Evolutionary conservation across 2,113 vertebrate species (phyloP).

Genomic region (Alethe castanea): DNA sequence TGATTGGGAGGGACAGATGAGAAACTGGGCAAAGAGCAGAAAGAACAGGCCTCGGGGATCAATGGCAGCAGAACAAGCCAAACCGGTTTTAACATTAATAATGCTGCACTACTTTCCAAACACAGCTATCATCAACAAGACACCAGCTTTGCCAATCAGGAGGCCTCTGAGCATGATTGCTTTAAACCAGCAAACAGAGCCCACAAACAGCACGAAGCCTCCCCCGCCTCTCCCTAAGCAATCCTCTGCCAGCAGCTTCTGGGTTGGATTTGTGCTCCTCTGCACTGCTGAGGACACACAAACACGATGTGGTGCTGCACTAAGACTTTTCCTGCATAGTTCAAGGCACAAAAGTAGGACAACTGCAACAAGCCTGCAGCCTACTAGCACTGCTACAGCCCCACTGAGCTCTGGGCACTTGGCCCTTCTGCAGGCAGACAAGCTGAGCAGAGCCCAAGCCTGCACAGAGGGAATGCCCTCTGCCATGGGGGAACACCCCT

Average conservation of each 20-base stretch:
- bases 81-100: slow-evolving; percentile 79
- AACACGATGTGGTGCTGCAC: accelerated
- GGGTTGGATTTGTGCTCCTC: neutral
- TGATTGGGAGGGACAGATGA: slow-evolving; percentile 73
- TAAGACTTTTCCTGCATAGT: neutral
- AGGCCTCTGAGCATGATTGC: slow-evolving; percentile 27
- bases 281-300: neutral
- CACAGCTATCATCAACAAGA: slow-evolving; percentile 65
- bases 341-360: neutral
- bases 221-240: neutral
- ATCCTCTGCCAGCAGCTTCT: neutral
- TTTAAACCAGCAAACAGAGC: slow-evolving; percentile 24
- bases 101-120: slow-evolving; percentile 66
- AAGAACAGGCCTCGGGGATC: slow-evolving; percentile 70
- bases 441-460: neutral
- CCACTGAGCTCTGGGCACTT: neutral
- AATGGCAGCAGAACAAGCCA: slow-evolving; percentile 74
- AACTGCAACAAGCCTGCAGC: neutral
- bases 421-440: accelerated
- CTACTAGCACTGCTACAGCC: neutral
- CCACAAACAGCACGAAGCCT: neutral
- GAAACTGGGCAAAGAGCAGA: slow-evolving; percentile 70
- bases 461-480: neutral
- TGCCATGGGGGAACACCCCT: accelerated
- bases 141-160: slow-evolving; percentile 61